Base-by-base conservation (phyloP, 2,113 vertebrate genomes). In the Dromas ardeola region DNA sequence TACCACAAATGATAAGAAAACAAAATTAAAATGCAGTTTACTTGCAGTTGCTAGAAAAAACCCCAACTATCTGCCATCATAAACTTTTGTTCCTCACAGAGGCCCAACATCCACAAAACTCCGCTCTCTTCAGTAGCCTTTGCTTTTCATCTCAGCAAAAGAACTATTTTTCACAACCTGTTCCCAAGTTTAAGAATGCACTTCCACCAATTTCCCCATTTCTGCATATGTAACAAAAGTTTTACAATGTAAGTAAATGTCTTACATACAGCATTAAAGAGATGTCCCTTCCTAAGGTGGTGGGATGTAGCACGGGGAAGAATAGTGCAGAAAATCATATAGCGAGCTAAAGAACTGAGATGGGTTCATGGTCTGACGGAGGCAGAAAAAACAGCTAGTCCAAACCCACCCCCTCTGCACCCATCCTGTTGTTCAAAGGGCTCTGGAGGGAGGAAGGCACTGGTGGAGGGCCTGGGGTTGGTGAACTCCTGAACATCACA, bases 301-400 rank as follows among this genome's bases (percentile, higher is more conserved):
- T 17, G 27, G 32, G 29, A 72, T 22, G 47, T 6, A 56, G 47
- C 25, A 47, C 1, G 0, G 36, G 15, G 61, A 84, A 66, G 30
- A 70, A 34, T 0, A 71, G 42, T 13, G 67, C 29, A 63, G 66
- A 67, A 63, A 62, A 53, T 14, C 9, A 20, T 0, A 7, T 0
- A 55, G 27, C 4, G 13, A 80, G 21, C 50, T 49, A 1, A 62
- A 67, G 73, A 76, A 50, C 25, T 34, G 43, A 65, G 32, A 45
- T 10, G 49, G 22, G 47, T 49, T 36, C 21, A 32, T 10, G n/a
- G 26, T 40, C 58, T 59, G 65, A 13, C 2, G 4, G 27, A 45
- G 32, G 53, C 27, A 67, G 30, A 81, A 67, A 71, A 85, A 58
- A 1, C 16, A 74, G 0, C 0, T 26, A n/a, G 26, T 25, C 40